These are phyloP conservation scores for Lasioglossum baleicum DNA, from an alignment of 1,140 invertebrate genomes.

Conservation along the genomic window DNA sequence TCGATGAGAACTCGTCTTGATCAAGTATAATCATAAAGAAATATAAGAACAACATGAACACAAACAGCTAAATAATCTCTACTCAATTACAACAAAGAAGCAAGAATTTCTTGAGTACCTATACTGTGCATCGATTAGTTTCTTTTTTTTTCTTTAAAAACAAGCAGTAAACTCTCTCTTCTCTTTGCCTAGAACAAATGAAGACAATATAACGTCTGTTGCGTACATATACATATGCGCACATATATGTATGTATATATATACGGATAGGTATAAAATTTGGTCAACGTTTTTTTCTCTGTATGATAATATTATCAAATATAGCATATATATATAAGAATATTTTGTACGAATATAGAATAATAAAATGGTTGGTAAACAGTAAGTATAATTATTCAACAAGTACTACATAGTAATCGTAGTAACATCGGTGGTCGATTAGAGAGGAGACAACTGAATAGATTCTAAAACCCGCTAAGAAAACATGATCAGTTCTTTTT, in stretches of 20 bases:
- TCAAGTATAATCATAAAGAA: conserved; percentile 59
- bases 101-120: conserved; percentile 50
- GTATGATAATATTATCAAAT: conserved; percentile 66
- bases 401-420: conserved; percentile 73
- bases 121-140: conserved; percentile 40
- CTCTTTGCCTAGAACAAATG: conserved; percentile 43
- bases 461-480: neutral
- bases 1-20: conserved; percentile 51
- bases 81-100: conserved; percentile 57
- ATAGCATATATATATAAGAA: conserved; percentile 66
- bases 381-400: conserved; percentile 78
- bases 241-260: conserved; percentile 47
- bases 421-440: conserved; percentile 68
- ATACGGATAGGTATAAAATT: conserved; percentile 58
- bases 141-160: conserved; percentile 27
- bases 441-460: conserved; percentile 32
- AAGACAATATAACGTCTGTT: conserved; percentile 51
- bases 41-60: conserved; percentile 48
- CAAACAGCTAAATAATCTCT: conserved; percentile 57
- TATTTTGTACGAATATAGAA: conserved; percentile 73
- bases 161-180: conserved; percentile 40
- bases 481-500: conserved; percentile 22
- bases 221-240: conserved; percentile 41
- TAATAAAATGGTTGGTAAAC: conserved; percentile 74
- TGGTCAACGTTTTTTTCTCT: conserved; percentile 58